Evolutionary conservation across 1,140 invertebrate species (phyloP), one percentile per base, ranked within the genome.

Genomic region (Tribolium madens): DNA sequence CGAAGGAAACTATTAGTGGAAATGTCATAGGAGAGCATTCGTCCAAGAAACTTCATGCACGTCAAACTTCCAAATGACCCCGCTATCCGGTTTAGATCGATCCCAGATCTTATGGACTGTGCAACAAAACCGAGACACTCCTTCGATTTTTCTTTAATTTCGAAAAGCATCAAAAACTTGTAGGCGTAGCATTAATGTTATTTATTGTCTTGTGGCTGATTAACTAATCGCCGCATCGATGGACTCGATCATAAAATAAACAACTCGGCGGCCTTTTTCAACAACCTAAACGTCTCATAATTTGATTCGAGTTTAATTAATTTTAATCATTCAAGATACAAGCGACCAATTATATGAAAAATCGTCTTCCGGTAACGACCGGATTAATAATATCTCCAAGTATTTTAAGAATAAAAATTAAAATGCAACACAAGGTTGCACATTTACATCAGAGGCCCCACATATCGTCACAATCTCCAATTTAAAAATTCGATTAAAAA

Each of bases 1-100:
- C 78, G 60, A 75, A 78, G 80, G 76, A 79, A 79, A 78, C 76
- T 71, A 79, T 79, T 78, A 78, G 72, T 60, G 69, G 48, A 15
- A 70, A 74, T 71, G 76, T 68, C 33, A 64, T 64, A 64, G 26
- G 57, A 33, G 57, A 64, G 57, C 26, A 70, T 69, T 69, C 76
- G 76, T 78, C 52, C 68, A 48, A 72, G 69, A 72, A 71, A 71
- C 57, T 71, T 53, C 18, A 77, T 52, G 72, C 70, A 77, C 50
- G 53, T 73, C 69, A 77, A 77, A 77, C 64, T 77, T 77, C 36
- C 33, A 50, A 77, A 77, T 77, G 57, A 77, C 76, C 69, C 47
- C 64, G 57, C 5, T 17, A 18, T 64, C 57, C 57, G 57, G 57
- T 64, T 13, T 26, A 33, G 21, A 64, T 64, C 57, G 26, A 60